A percentile compares a stretch with the other conserved stretches of the same genome.
Conservation (phyloP, 2,113 vertebrate species). For the Ctenomys sociabilis region DNA sequence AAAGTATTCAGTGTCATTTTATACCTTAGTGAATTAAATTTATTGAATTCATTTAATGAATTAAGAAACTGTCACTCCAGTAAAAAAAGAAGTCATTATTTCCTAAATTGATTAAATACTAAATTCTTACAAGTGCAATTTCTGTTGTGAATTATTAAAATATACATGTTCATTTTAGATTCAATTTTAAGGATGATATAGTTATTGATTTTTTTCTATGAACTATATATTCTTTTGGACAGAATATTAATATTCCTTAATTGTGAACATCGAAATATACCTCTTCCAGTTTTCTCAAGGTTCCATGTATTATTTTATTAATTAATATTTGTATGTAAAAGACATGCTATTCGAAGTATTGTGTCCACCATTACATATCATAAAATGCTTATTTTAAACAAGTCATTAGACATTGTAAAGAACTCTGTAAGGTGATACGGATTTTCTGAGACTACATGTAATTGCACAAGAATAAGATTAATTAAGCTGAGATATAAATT, state of each 20-base stretch:
- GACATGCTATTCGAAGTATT: background rate
- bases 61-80: background rate
- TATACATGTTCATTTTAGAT: background rate
- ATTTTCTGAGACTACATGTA: background rate
- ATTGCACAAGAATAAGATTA: background rate
- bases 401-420: background rate
- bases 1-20: background rate
- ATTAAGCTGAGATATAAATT: background rate
- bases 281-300: background rate
- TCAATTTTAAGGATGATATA: background rate
- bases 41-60: background rate
- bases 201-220: background rate
- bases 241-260: background rate
- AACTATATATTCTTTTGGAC: background rate
- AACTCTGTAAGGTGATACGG: background rate
- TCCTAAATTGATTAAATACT: background rate
- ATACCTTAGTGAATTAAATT: background rate
- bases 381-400: background rate
- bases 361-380: background rate
- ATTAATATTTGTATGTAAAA: conserved; percentile 7
- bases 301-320: background rate
- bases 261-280: background rate
- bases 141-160: background rate
- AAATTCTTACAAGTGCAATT: background rate
- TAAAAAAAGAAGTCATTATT: background rate